Percentiles rank a stretch among this genome's conserved stretches.
Conservation (phyloP, 1,140 invertebrate species). For the Bombus confusus region DNA sequence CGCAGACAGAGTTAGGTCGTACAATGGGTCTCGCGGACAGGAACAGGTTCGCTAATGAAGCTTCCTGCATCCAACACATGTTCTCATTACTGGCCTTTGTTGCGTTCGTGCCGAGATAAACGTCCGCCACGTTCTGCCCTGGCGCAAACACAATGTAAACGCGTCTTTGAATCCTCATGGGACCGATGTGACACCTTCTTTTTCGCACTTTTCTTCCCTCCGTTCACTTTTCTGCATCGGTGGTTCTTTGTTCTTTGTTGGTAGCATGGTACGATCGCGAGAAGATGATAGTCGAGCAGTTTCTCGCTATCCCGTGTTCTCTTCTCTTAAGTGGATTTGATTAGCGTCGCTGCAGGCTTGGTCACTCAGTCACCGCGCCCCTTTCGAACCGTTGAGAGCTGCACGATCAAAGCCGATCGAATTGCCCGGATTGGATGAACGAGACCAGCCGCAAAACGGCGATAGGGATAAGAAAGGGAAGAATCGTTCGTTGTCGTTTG, state of each 20-base stretch:
- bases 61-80: conserved; percentile 74
- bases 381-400: conserved; percentile 47
- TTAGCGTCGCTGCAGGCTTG: conserved; percentile 27
- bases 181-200: conserved; percentile 40
- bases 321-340: conserved; percentile 62
- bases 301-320: conserved; percentile 60
- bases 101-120: conserved; percentile 65
- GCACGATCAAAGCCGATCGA: conserved; percentile 56
- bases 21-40: conserved; percentile 50
- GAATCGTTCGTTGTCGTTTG: neutral
- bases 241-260: too few species aligned
- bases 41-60: conserved; percentile 72
- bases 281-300: conserved; percentile 16
- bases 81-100: conserved; percentile 81
- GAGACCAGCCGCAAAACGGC: neutral
- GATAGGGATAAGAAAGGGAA: neutral
- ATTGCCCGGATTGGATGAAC: conserved; percentile 53
- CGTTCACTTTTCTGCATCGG: neutral
- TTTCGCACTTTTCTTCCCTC: conserved; percentile 16
- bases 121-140: conserved; percentile 42
- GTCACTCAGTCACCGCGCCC: conserved; percentile 31
- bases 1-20: conserved; percentile 31
- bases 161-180: conserved; percentile 37
- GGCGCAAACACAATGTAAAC: conserved; percentile 62
- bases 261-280: neutral